Conservation (phyloP, 2,888 invertebrate species). For the Rhagonycha fulva region DNA sequence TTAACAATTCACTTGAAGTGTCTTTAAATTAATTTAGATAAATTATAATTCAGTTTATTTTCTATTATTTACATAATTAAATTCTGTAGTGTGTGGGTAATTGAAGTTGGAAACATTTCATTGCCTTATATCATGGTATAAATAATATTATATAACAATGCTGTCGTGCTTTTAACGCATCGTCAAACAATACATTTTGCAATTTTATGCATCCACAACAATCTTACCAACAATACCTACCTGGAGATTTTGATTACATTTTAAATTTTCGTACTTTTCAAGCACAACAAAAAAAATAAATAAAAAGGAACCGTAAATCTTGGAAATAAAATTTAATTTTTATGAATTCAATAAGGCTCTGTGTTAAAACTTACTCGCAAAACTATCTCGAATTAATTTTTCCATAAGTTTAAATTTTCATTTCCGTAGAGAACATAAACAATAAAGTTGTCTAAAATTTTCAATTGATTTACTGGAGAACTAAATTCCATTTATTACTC, state of each 20-base stretch:
- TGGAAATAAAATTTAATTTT: neutral
- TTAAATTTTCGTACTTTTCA: neutral
- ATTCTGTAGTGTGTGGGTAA: neutral
- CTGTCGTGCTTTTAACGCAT: neutral
- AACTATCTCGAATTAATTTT: neutral
- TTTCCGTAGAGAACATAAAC: neutral
- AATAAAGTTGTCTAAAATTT: neutral
- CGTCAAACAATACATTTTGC: conserved; percentile 2
- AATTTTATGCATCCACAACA: conserved; percentile 8
- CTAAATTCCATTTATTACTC: neutral
- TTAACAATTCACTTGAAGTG: no score
- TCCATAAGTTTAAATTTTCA: neutral
- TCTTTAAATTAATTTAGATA: no score
- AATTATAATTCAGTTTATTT: neutral
- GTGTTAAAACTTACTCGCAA: neutral
- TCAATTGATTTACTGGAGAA: neutral
- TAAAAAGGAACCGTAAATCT: neutral
- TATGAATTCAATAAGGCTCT: neutral
- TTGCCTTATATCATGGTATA: neutral
- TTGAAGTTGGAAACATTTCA: neutral
- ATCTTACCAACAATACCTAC: neutral
- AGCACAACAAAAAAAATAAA: neutral
- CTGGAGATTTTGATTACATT: neutral
- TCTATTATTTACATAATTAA: neutral
- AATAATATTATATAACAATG: neutral